Conservation (phyloP, 1,140 invertebrate genomes). For the Belonocnema kinseyi region DNA sequence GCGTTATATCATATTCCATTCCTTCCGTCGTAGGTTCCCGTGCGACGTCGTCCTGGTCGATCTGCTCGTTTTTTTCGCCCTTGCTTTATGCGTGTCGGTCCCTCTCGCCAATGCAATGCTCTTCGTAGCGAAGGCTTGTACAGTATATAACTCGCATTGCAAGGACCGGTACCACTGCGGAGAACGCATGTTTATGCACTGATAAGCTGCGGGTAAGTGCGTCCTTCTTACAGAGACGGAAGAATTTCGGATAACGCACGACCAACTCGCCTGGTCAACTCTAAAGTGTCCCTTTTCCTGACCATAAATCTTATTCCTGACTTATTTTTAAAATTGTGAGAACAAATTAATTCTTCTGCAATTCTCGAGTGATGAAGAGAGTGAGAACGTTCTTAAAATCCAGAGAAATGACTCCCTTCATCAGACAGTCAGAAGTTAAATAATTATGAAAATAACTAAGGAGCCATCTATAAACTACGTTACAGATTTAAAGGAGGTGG, state of each 20-base stretch:
- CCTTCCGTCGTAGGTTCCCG: slow-evolving; percentile 57
- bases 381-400: no score
- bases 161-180: slow-evolving; percentile 42
- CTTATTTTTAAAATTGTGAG: slow-evolving; percentile 1
- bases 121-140: slow-evolving; percentile 40
- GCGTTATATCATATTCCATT: slow-evolving; percentile 67
- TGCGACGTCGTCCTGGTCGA: slow-evolving; percentile 40
- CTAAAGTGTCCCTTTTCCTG: slow-evolving; percentile 23
- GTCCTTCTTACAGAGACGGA: slow-evolving; percentile 17
- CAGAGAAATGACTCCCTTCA: no score
- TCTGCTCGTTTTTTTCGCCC: slow-evolving; percentile 38
- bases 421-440: no score
- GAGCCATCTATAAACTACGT: no score
- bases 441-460: no score
- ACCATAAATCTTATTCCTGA: not conserved
- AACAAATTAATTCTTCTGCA: not conserved
- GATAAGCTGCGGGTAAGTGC: slow-evolving; percentile 49
- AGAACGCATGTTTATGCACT: slow-evolving; percentile 65
- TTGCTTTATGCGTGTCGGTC: slow-evolving; percentile 55
- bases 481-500: no score
- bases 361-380: not conserved
- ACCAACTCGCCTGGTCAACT: not conserved
- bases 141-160: slow-evolving; percentile 58
- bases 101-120: slow-evolving; percentile 37
- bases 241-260: slow-evolving; percentile 26